phyloP scores from a whole-genome alignment of 2,113 vertebrate genomes.

The Cheilinus undulatus region DNA sequence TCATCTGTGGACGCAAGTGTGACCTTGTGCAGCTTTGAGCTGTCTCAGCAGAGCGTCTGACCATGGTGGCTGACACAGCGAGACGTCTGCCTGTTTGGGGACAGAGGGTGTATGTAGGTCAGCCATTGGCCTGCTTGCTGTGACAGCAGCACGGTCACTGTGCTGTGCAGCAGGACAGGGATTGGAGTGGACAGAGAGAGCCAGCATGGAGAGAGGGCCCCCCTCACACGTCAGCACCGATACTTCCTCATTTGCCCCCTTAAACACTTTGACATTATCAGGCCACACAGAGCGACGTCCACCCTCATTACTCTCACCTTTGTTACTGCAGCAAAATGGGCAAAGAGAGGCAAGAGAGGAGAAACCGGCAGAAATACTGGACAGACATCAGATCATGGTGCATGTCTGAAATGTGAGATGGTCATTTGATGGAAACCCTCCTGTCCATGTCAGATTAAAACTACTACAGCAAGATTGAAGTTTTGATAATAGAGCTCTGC shows the following conservation, averaged over 20 bases:
- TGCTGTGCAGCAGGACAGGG: slow-evolving; percentile 70
- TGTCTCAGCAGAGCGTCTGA: slow-evolving; percentile 73
- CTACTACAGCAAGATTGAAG: background rate
- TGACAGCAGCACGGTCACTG: slow-evolving; percentile 68
- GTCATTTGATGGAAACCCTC: slow-evolving; percentile 26
- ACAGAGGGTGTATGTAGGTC: slow-evolving; percentile 83
- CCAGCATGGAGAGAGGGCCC: slow-evolving; percentile 64
- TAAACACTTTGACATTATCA: slow-evolving; percentile 90
- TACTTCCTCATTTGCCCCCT: slow-evolving; percentile 65
- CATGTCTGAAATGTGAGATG: slow-evolving; percentile 19
- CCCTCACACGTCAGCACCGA: slow-evolving; percentile 78
- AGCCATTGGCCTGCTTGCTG: slow-evolving; percentile 63
- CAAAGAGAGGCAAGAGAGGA: slow-evolving; percentile 83
- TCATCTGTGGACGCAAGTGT: slow-evolving; percentile 37
- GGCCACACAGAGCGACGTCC: slow-evolving; percentile 89
- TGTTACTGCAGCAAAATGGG: slow-evolving; percentile 82
- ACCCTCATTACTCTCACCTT: slow-evolving; percentile 89
- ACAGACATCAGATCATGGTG: slow-evolving; percentile 26
- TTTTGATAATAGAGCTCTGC: background rate
- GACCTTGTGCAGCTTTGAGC: slow-evolving; percentile 77
- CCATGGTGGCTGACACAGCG: slow-evolving; percentile 64
- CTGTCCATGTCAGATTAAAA: background rate
- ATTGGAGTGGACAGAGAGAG: slow-evolving; percentile 79
- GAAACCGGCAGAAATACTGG: slow-evolving; percentile 18
- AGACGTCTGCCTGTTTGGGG: slow-evolving; percentile 66